Base-by-base conservation (phyloP, 2,888 invertebrate species). In the Heliconius erato region DNA sequence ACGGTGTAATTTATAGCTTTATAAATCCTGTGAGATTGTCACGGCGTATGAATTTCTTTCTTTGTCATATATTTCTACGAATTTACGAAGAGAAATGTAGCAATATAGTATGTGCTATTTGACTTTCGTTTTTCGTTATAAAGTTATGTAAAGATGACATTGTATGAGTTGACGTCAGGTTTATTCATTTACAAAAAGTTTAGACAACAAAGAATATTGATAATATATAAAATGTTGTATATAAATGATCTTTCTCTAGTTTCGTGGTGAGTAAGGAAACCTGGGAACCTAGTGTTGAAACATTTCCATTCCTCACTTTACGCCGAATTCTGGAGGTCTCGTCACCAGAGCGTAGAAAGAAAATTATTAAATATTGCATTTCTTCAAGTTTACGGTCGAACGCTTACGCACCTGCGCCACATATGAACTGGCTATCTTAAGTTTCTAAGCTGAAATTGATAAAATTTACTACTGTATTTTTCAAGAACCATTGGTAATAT, bases 21-120 rank as follows among this genome's bases (percentile, higher is more conserved):
- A 79, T 79, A 76, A 79, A 82, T 79, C 79, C 74, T 49, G 44
- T 65, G 40, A 54, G 40, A 79, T 67, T 82, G 82, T 82, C 74
- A 44, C 67, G 67, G 35, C 59, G 23, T 65, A 78, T 67, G 78
- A 74, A 49, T 80, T 80, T 32, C 59, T 35, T 59, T 76, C 76
- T 35, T 44, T 68, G 71, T 81, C 65, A 78, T 49, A 78, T 40
- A 71, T 65, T 65, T 78, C 71, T 49, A 71, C 1, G 81, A 81
- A 78, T 81, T 72, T 44, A 67, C 32, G n/a, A 3, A 35, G 54
- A 54, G 32, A 54, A 80, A 35, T 28, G n/a, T 32, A 49, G 65
- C 44, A 65, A 59, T 40, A 72, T 49, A 44, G 3, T 16, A 40
- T 49, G 9, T 63, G 4, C 40, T 9, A 59, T 59, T 76, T 63